phyloP scores from a whole-genome alignment of 1,140 invertebrate species.

The Hypothenemus hampei region DNA sequence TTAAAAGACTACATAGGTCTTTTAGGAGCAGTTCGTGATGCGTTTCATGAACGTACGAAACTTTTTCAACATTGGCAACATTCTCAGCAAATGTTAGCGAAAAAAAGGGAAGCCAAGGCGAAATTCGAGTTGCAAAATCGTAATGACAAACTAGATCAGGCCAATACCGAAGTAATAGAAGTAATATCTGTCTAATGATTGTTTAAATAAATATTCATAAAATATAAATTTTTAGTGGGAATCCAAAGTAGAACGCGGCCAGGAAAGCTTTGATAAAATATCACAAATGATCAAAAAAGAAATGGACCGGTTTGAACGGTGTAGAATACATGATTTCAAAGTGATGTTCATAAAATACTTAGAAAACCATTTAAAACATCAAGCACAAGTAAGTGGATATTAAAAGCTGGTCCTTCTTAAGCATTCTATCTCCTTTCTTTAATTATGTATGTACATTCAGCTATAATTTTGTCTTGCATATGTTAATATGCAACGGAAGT shows the following conservation, averaged over 20 bases:
- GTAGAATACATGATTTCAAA: conserved; percentile 88
- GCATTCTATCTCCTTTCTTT: no score
- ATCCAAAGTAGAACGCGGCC: conserved; percentile 89
- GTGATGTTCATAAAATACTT: conserved; percentile 84
- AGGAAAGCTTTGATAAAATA: conserved; percentile 95
- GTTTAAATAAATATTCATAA: neutral
- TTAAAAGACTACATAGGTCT: conserved; percentile 94
- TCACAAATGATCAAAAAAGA: conserved; percentile 95
- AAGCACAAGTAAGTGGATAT: conserved; percentile 88
- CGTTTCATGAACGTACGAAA: conserved; percentile 97
- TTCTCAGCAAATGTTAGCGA: conserved; percentile 88
- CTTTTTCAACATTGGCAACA: conserved; percentile 98
- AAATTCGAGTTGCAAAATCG: conserved; percentile 80
- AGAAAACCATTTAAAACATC: conserved; percentile 90
- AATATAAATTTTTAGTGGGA: conserved; percentile 68
- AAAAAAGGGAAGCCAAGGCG: conserved; percentile 90
- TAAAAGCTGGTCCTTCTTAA: no score
- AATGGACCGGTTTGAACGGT: conserved; percentile 86
- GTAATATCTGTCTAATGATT: conserved; percentile 48
- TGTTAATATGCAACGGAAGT: no score
- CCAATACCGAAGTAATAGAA: conserved; percentile 86
- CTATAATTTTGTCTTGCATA: no score
- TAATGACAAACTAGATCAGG: conserved; percentile 84
- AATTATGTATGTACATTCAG: no score
- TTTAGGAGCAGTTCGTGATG: conserved; percentile 90